phyloP scores from a whole-genome alignment of 2,113 vertebrate genomes.

The Thalassarche chlororhynchos region DNA sequence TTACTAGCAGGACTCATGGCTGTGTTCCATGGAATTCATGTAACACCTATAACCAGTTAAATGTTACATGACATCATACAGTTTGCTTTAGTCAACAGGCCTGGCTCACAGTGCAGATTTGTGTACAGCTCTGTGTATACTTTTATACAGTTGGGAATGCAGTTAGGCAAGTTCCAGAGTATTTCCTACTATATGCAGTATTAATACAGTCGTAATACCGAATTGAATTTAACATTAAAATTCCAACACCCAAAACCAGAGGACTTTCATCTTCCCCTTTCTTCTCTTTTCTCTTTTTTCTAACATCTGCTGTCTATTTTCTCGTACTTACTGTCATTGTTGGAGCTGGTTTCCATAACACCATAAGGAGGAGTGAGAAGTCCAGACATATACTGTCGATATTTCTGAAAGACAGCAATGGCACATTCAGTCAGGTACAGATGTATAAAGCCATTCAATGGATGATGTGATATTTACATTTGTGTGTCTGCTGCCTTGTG shows the following conservation, averaged over 20 bases:
- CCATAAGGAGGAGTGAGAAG: slow-evolving; percentile 95
- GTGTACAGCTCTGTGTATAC: neutral
- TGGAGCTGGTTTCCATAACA: slow-evolving; percentile 92
- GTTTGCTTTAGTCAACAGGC: neutral
- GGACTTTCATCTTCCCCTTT: neutral
- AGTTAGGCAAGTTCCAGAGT: neutral
- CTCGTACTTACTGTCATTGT: slow-evolving; percentile 90
- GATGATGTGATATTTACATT: neutral
- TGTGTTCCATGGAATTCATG: neutral
- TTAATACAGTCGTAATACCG: neutral
- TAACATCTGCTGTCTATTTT: neutral
- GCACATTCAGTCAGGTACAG: slow-evolving; percentile 20
- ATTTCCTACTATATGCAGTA: neutral
- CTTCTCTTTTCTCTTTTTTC: neutral
- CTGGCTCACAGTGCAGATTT: neutral
- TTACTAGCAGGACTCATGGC: neutral
- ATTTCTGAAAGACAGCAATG: slow-evolving; percentile 83
- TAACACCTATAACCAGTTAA: neutral
- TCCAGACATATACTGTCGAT: slow-evolving; percentile 94
- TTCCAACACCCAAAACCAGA: neutral
- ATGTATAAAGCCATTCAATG: neutral
- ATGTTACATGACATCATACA: neutral
- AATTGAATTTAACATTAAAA: neutral
- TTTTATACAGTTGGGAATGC: neutral
- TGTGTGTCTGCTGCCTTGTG: neutral